Conservation (phyloP, 2,113 vertebrate genomes). For the Lophochroa leadbeateri region DNA sequence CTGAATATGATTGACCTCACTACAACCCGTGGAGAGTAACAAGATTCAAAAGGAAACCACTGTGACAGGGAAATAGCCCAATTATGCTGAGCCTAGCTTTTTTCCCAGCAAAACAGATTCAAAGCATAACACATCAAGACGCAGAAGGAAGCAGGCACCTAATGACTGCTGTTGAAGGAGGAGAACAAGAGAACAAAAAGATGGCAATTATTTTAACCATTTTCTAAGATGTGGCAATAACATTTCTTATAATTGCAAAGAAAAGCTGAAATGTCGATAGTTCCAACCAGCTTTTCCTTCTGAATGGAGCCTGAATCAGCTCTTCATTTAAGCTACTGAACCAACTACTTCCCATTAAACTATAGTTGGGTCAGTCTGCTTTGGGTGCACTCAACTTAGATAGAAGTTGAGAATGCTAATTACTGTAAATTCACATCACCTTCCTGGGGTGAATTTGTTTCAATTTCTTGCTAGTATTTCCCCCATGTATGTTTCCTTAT, state of each 20-base stretch:
- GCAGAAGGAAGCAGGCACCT: slow-evolving; percentile 44
- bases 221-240: slow-evolving; percentile 49
- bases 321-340: slow-evolving; percentile 58
- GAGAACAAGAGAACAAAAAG: slow-evolving; percentile 75
- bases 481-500: neutral
- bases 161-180: slow-evolving; percentile 30
- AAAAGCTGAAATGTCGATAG: slow-evolving; percentile 71
- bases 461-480: neutral
- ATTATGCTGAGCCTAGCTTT: slow-evolving; percentile 74
- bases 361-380: neutral
- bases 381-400: neutral
- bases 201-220: slow-evolving; percentile 74
- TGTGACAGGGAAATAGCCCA: slow-evolving; percentile 75
- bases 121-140: slow-evolving; percentile 48
- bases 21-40: slow-evolving; percentile 61
- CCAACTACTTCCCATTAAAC: slow-evolving; percentile 56
- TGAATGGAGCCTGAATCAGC: slow-evolving; percentile 65
- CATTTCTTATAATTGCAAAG: slow-evolving; percentile 62
- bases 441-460: neutral
- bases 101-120: slow-evolving; percentile 59
- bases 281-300: slow-evolving; percentile 49
- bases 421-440: neutral
- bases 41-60: slow-evolving; percentile 73
- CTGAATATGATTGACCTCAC: slow-evolving; percentile 71
- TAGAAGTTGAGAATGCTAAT: slow-evolving; percentile 9